These are phyloP conservation scores for Apodemia duryi DNA, from an alignment of 2,888 invertebrate species.

Conservation along the genomic window DNA sequence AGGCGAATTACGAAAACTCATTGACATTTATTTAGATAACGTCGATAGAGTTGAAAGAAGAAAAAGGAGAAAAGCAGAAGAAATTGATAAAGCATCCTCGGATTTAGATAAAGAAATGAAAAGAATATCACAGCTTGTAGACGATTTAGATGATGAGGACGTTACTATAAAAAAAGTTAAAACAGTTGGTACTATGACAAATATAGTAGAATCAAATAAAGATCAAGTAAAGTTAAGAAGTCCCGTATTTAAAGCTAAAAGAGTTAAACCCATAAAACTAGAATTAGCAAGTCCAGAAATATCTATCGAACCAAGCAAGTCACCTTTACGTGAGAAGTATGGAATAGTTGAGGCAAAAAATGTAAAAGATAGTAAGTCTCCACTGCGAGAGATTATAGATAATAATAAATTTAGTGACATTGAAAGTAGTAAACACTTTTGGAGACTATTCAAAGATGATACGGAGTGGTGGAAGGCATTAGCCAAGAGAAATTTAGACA, in stretches of 20 bases:
- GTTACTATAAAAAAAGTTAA: conserved; percentile 37
- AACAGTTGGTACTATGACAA: conserved; percentile 38
- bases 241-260: conserved; percentile 61
- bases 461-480: conserved; percentile 72
- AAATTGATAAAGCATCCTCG: conserved; percentile 49
- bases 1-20: conserved; percentile 65
- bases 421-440: conserved; percentile 45
- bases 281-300: conserved; percentile 38
- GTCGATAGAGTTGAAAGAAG: conserved; percentile 49
- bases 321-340: conserved; percentile 22
- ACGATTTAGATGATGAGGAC: conserved; percentile 58
- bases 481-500: conserved; percentile 66
- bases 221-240: conserved; percentile 48
- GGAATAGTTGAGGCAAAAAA: neutral
- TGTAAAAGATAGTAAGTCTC: neutral
- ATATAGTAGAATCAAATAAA: conserved; percentile 38
- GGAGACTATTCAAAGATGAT: conserved; percentile 70
- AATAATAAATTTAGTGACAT: conserved; percentile 7
- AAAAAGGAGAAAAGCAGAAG: conserved; percentile 46
- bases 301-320: conserved; percentile 26
- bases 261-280: conserved; percentile 56
- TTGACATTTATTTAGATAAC: conserved; percentile 54
- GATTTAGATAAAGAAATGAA: conserved; percentile 71
- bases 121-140: conserved; percentile 63
- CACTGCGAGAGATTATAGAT: neutral